Conservation (phyloP, 2,113 vertebrate species). For the Oreochromis niloticus region DNA sequence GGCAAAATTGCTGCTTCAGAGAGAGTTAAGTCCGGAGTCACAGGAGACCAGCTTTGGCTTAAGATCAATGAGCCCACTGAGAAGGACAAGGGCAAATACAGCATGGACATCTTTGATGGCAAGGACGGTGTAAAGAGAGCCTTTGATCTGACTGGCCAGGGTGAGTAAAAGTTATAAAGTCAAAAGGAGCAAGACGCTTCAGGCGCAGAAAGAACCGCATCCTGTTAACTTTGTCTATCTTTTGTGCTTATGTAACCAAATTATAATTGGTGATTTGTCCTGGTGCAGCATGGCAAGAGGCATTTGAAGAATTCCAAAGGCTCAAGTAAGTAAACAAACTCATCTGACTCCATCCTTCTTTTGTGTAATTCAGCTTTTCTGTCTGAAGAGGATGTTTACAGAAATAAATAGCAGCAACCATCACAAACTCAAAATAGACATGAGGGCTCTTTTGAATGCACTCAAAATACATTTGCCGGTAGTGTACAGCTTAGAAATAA, state of each 20-base stretch:
- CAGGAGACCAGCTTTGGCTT: conserved; percentile 92
- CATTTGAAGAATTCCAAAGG: conserved; percentile 95
- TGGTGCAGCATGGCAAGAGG: conserved; percentile 86
- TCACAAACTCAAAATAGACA: conserved; percentile 21
- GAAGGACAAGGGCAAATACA: conserved; percentile 93
- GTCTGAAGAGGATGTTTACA: conserved; percentile 30
- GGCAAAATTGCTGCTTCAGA: conserved; percentile 87
- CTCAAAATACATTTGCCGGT: conserved; percentile 43
- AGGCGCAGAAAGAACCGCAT: background rate
- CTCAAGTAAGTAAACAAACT: conserved; percentile 87
- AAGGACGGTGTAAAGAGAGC: conserved; percentile 80
- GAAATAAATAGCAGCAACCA: conserved; percentile 5
- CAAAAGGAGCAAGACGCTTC: background rate
- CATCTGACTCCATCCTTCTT: background rate
- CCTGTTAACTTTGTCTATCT: background rate
- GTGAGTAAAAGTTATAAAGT: conserved; percentile 62
- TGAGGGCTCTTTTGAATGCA: background rate
- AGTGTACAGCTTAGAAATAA: conserved; percentile 24
- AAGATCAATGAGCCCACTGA: conserved; percentile 97
- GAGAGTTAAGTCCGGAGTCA: conserved; percentile 86
- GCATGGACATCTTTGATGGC: conserved; percentile 92
- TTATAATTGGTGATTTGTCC: background rate
- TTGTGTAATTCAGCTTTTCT: conserved; percentile 1
- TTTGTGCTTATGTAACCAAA: background rate
- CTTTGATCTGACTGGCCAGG: conserved; percentile 87